phyloP scores from a whole-genome alignment of 2,888 invertebrate species.

The Thera britannica region DNA sequence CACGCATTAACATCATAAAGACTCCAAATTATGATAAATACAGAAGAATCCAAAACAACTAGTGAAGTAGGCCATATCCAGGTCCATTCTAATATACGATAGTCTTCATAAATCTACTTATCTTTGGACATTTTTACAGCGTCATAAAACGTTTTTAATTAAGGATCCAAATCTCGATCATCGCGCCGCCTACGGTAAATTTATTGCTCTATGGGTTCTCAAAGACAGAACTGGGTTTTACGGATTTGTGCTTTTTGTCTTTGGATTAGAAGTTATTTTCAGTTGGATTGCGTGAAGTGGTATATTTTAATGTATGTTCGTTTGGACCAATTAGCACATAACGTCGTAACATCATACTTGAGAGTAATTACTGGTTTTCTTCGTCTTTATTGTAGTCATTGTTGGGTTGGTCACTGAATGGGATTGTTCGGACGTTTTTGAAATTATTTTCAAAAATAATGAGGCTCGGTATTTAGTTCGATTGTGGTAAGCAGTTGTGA shows the following conservation, averaged over 20 bases:
- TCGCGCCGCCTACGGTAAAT: slow-evolving; percentile 57
- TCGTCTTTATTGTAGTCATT: slow-evolving; percentile 40
- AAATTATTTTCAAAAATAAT: slow-evolving; percentile 34
- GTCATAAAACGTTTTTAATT: slow-evolving; percentile 81
- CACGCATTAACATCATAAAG: slow-evolving; percentile 17
- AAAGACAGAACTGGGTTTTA: slow-evolving; percentile 21
- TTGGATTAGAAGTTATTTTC: slow-evolving; percentile 20
- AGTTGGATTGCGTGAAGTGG: slow-evolving; percentile 12
- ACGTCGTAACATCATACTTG: slow-evolving; percentile 44
- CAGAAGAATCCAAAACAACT: slow-evolving; percentile 34
- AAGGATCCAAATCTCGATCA: slow-evolving; percentile 74
- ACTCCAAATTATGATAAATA: slow-evolving; percentile 21
- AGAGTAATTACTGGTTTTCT: slow-evolving; percentile 44
- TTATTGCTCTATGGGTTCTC: slow-evolving; percentile 43
- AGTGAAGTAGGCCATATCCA: slow-evolving; percentile 38
- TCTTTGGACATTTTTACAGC: slow-evolving; percentile 75
- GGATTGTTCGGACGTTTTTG: slow-evolving; percentile 36
- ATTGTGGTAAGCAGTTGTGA: slow-evolving; percentile 6
- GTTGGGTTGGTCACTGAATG: slow-evolving; percentile 38
- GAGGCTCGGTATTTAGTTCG: slow-evolving; percentile 23
- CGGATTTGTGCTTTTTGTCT: slow-evolving; percentile 7
- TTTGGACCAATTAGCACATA: slow-evolving; percentile 65
- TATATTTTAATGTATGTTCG: slow-evolving; percentile 35
- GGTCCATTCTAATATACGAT: slow-evolving; percentile 48
- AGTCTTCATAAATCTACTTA: slow-evolving; percentile 52